A percentile compares a stretch with the other conserved stretches of the same genome.
Evolutionary conservation across 2,888 invertebrate species (phyloP).

Genomic region (Microplitis manilae): DNA sequence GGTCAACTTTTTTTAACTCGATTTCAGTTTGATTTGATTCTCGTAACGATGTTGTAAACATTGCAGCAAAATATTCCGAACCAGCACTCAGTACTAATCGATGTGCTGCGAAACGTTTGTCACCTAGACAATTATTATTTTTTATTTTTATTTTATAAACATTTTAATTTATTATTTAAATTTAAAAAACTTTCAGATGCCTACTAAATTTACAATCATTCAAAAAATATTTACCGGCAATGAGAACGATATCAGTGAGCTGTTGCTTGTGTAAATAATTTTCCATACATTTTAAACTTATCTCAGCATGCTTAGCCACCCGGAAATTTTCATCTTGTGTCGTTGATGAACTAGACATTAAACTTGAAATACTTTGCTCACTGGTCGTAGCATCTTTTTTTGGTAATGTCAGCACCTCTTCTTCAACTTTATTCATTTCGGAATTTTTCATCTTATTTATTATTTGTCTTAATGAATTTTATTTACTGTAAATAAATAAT

Average conservation of each 20-base stretch:
- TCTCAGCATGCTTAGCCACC: constrained; percentile 86
- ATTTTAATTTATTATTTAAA: too few relatives aligned
- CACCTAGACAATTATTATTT: constrained; percentile 61
- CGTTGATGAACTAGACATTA: constrained; percentile 66
- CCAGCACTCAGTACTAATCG: constrained; percentile 91
- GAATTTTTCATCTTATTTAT: background rate
- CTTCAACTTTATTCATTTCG: constrained; percentile 24
- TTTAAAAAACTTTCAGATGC: too few relatives aligned
- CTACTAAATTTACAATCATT: too few relatives aligned
- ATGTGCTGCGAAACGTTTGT: constrained; percentile 82
- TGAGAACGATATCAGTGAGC: constrained; percentile 89
- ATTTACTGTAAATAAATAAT: background rate
- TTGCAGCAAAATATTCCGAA: constrained; percentile 95
- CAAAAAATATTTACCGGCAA: constrained; percentile 81
- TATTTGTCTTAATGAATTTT: background rate
- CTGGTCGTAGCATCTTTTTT: constrained; percentile 63
- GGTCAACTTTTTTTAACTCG: constrained; percentile 86
- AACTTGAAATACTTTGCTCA: constrained; percentile 66
- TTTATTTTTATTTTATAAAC: too few relatives aligned
- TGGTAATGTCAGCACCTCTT: constrained; percentile 45
- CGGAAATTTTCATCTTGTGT: constrained; percentile 86
- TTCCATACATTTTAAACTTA: constrained; percentile 86
- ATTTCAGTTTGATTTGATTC: constrained; percentile 90
- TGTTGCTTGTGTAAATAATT: constrained; percentile 86
- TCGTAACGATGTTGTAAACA: constrained; percentile 91